A percentile compares a stretch with the other conserved stretches of the same genome.
These are phyloP conservation scores for Hypselothyrea guttata DNA, from an alignment of 2,888 invertebrate species.

Conservation along the genomic window DNA sequence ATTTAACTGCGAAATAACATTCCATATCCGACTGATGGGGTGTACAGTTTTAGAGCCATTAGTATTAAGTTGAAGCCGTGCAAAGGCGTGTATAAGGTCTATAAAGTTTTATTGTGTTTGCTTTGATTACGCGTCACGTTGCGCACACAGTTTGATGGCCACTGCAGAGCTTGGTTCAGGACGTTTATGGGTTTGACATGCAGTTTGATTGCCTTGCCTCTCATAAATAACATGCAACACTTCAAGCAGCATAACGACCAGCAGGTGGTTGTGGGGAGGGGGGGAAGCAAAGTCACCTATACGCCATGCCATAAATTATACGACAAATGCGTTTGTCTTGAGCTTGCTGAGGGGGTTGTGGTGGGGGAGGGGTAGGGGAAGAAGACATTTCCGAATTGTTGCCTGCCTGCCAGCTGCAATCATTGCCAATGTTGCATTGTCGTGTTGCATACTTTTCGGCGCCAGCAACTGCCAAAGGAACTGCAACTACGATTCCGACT, in stretches of 20 bases:
- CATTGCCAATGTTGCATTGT: constrained; percentile 70
- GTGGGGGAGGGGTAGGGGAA: constrained; percentile 8
- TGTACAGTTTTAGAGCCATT: constrained; percentile 31
- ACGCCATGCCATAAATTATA: constrained; percentile 69
- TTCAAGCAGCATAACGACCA: constrained; percentile 56
- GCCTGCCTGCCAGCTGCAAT: constrained; percentile 63
- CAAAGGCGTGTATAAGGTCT: constrained; percentile 12
- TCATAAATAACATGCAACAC: constrained; percentile 74
- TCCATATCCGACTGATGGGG: constrained; percentile 41
- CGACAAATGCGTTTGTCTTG: constrained; percentile 76
- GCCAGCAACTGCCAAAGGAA: constrained; percentile 17
- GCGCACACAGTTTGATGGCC: constrained; percentile 61
- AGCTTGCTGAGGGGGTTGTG: constrained; percentile 12
- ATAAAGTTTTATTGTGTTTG: constrained; percentile 53
- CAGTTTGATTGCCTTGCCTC: constrained; percentile 55
- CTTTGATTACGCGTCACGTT: constrained; percentile 58
- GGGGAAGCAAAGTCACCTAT: constrained; percentile 34
- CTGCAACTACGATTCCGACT: neutral
- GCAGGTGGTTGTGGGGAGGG: too few species aligned
- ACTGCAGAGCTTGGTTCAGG: constrained; percentile 32
- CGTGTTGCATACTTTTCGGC: constrained; percentile 71
- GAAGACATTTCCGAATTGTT: constrained; percentile 46
- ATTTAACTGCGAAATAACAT: constrained; percentile 40
- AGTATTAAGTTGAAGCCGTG: constrained; percentile 1
- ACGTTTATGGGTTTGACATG: constrained; percentile 65